Evolutionary conservation across 2,797 vertebrate genomes (phyloP), one percentile per base, ranked within the genome.

Genomic region (Aselliscus stoliczkanus): DNA sequence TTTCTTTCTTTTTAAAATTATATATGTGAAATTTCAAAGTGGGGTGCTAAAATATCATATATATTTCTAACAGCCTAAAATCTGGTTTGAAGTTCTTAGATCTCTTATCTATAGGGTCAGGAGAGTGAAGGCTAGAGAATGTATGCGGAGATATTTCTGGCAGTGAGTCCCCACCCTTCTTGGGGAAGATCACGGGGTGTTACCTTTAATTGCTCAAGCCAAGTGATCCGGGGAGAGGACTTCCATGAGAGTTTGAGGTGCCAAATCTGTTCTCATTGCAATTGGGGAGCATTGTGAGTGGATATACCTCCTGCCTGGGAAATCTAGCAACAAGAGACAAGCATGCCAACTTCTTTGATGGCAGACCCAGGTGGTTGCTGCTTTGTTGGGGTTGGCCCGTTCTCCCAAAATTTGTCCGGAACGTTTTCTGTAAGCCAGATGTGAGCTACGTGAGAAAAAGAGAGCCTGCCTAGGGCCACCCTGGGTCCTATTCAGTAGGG

Each of bases 21-120:
- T 42, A 37, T 34, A 56, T 70, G 31, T 89, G 83, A 77, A 69
- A 72, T 85, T 91, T 94, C 44, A 85, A 88, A 90, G 39, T 42
- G 42, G 81, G 21, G 15, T 84, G n/a, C 73, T 96, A 69, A 94
- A 64, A 88, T 31, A 56, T 8, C 29, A 50, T 34, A 60, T 29
- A 42, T 42, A 2, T 34, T 52, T n/a, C 42, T 65, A 44, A 56
- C 37, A 62, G 39, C 9, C 58, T 96, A 90, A 93, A 75, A 75
- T 88, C 21, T 80, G 15, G 79, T 94, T 90, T 85, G 62, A 96
- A 88, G 11, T 90, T 90, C 56, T 76, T 80, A 84, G 83, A 77
- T 42, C 34, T 31, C n/a, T 92, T 88, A 42, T 60, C 12, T 37
- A 31, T 81, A 12, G 34, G 12, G 13, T 67, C 70, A 77, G 44